Conservation (phyloP, 2,113 vertebrate species). For the Corvus moneduloides region DNA sequence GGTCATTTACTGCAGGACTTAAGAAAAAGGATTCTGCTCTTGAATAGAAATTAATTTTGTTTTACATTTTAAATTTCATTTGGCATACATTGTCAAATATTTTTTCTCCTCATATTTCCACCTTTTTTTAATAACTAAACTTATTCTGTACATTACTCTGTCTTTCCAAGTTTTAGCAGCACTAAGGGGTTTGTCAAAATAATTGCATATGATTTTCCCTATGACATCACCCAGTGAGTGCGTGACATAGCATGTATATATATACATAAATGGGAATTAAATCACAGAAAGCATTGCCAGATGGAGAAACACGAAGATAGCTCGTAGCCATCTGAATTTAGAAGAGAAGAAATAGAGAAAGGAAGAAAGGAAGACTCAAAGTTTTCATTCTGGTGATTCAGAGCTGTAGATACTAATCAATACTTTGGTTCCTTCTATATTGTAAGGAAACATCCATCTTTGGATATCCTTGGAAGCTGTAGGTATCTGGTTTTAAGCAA, state of each 20-base stretch:
- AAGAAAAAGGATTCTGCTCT: not conserved
- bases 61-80: not conserved
- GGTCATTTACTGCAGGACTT: not conserved
- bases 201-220: not conserved
- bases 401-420: not conserved
- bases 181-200: not conserved
- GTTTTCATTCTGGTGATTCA: not conserved
- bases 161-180: not conserved
- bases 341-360: not conserved
- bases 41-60: not conserved
- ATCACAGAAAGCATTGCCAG: not conserved
- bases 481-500: not conserved
- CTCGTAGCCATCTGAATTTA: not conserved
- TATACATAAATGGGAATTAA: not conserved
- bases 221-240: not conserved
- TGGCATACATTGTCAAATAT: fast-evolving
- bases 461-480: not conserved
- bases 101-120: not conserved
- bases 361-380: not conserved
- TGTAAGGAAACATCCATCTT: not conserved
- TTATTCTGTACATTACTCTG: not conserved
- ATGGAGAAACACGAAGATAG: not conserved
- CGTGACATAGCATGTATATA: not conserved
- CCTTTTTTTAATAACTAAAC: not conserved
- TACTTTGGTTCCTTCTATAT: not conserved